Evolutionary conservation across 2,888 invertebrate species (phyloP).

Genomic region (Eristalinus aeneus): DNA sequence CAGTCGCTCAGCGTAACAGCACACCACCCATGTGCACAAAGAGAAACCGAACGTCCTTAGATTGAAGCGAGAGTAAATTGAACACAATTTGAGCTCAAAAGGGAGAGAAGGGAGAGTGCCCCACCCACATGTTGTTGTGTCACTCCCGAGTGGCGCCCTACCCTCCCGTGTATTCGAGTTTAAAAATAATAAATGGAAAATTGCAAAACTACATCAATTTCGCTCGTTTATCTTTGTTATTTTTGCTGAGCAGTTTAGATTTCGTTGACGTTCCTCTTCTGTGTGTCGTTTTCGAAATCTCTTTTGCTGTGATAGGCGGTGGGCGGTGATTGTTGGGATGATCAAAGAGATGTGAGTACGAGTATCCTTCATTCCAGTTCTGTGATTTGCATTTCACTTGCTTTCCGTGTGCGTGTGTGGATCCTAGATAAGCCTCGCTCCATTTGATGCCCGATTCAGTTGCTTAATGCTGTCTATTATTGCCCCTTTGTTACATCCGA

Average conservation of each 20-base stretch:
- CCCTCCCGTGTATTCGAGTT: slow-evolving; percentile 45
- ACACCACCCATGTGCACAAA: not conserved
- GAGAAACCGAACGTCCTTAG: slow-evolving; percentile 36
- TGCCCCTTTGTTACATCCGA: slow-evolving; percentile 55
- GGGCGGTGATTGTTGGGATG: slow-evolving; percentile 8
- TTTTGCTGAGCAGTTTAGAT: slow-evolving; percentile 66
- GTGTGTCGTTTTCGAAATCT: slow-evolving; percentile 31
- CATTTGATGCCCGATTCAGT: not conserved
- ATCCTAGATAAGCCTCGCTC: not conserved
- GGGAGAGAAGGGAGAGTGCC: slow-evolving; percentile 6
- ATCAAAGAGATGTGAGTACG: slow-evolving; percentile 22
- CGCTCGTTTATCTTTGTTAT: slow-evolving; percentile 71
- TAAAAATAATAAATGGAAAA: slow-evolving; percentile 71
- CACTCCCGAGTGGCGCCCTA: not conserved
- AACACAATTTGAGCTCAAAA: slow-evolving; percentile 65
- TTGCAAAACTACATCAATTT: slow-evolving; percentile 71
- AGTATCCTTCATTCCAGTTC: slow-evolving; percentile 51
- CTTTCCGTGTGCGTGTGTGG: not conserved
- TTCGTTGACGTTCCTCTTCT: slow-evolving; percentile 58
- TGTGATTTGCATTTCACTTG: slow-evolving; percentile 41
- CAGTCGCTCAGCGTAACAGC: not conserved
- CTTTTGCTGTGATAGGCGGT: not conserved
- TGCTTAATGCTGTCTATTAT: slow-evolving; percentile 62
- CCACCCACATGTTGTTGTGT: slow-evolving; percentile 23
- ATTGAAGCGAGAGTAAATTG: slow-evolving; percentile 62